Percentiles rank a stretch among this genome's conserved stretches.
These are phyloP conservation scores for Esox niger DNA, from an alignment of 2,113 vertebrate genomes.

Conservation along the genomic window DNA sequence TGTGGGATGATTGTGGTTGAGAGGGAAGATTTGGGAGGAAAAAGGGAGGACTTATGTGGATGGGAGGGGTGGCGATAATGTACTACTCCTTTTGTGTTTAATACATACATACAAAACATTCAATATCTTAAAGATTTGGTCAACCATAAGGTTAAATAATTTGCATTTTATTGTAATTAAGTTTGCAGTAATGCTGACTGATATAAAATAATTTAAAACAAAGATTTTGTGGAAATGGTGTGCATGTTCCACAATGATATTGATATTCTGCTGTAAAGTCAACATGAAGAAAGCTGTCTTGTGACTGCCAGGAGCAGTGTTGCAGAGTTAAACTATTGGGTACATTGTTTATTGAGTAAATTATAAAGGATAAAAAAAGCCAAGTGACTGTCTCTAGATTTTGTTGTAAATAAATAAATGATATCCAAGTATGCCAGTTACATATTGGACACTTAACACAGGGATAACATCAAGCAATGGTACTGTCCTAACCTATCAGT, in stretches of 20 bases:
- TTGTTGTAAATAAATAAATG: constrained; percentile 44
- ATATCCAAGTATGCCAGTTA: background rate
- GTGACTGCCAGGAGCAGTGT: constrained; percentile 18
- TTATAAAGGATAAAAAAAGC: background rate
- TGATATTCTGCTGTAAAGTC: background rate
- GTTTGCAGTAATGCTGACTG: background rate
- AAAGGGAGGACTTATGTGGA: no score
- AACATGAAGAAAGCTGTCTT: constrained; percentile 10
- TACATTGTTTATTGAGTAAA: constrained; percentile 6
- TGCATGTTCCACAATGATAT: background rate
- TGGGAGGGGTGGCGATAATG: no score
- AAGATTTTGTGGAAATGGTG: background rate
- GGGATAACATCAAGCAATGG: constrained; percentile 1
- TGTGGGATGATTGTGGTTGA: no score
- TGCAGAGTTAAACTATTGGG: constrained; percentile 24
- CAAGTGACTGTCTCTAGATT: background rate
- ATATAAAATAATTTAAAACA: constrained; percentile 2
- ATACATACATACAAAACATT: background rate
- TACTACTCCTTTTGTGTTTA: no score
- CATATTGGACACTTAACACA: constrained; percentile 5
- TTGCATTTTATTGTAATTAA: constrained; percentile 14
- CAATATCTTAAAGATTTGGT: no score
- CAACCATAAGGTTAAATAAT: background rate
- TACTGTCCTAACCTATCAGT: background rate
- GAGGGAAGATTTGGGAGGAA: no score